Conservation (phyloP, 2,797 vertebrate species). For the Oreochromis grahami region DNA sequence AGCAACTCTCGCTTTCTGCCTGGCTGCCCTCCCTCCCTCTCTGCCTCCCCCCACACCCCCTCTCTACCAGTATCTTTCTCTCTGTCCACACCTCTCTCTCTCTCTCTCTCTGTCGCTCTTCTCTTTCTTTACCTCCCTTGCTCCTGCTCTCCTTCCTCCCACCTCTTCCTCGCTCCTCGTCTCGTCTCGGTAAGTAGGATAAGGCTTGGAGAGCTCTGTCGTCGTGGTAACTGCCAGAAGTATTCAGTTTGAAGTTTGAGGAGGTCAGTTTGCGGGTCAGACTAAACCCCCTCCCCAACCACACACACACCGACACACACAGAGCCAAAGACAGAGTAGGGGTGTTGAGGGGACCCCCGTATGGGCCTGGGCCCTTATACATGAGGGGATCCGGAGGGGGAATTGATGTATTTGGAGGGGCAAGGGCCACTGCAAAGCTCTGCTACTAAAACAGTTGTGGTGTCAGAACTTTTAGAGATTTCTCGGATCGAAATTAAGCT, state of each 20-base stretch:
- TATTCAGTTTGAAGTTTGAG: conserved; percentile 99
- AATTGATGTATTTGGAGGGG: conserved; percentile 22
- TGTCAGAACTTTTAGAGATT: conserved; percentile 29
- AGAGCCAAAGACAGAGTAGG: conserved; percentile 13
- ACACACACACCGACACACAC: conserved; percentile 10
- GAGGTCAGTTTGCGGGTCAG: conserved; percentile 90
- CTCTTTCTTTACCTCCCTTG: conserved; percentile 21
- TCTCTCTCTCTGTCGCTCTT: conserved; percentile 31
- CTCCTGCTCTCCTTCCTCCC: neutral
- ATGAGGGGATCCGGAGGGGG: conserved; percentile 33
- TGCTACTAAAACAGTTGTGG: conserved; percentile 39
- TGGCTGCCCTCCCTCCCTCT: conserved; percentile 7
- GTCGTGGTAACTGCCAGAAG: conserved; percentile 99
- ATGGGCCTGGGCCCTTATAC: conserved; percentile 41
- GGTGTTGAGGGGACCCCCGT: conserved; percentile 53
- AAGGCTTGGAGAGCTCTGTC: conserved; percentile 94
- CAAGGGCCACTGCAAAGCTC: conserved; percentile 26
- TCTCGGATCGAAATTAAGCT: conserved; percentile 46
- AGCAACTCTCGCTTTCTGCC: conserved; percentile 70
- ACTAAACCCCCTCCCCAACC: conserved; percentile 5
- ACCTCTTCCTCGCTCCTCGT: conserved; percentile 50
- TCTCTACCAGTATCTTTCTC: neutral
- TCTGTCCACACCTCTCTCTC: neutral
- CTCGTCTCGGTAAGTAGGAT: conserved; percentile 89
- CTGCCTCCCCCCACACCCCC: accelerated